Base-by-base conservation (phyloP, 30 jellyfish, hydroid and myxozoan genomes). In the Catostylus mosaicus region DNA sequence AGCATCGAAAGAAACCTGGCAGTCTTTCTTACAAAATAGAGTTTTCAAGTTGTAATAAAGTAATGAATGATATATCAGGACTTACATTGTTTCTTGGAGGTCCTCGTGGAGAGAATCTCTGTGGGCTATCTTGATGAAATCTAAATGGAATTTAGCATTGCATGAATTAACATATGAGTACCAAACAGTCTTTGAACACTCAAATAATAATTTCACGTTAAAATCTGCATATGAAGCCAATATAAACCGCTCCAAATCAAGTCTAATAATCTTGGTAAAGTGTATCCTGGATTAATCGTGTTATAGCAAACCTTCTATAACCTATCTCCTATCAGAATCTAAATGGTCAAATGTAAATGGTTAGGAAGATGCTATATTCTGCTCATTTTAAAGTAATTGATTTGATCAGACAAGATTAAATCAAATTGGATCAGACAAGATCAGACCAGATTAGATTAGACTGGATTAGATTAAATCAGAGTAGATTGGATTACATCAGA, bases 81-180 rank as follows among this genome's bases (percentile, higher is more conserved):
- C 80, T 68, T 68, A 68, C 80, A 18, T 16, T 45, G 6, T 7
- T 9, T 36, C 80, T 68, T 37, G 27, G 80, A 46, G 35, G 8
- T 6, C 65, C 80, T 2, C 65, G 65, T 11, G 80, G 29, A 3
- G 0, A 6, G 37, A 68, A 68, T 30, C 64, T 68, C 64, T 68
- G 54, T 34, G 80, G 80, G 20, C 20, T 68, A 30, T 68, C 80
- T 68, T 68, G 80, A 24, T 68, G 35, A 36, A 32, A 68, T 36
- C 80, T 68, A 36, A 24, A 34, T n/a, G n/a, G n/a, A n/a, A n/a
- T n/a, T n/a, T n/a, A n/a, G n/a, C n/a, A n/a, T n/a, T n/a, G n/a
- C n/a, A n/a, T n/a, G n/a, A n/a, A n/a, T n/a, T n/a, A n/a, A n/a
- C n/a, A n/a, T n/a, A n/a, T n/a, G n/a, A n/a, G n/a, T n/a, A n/a